Percentiles rank a stretch among this genome's conserved stretches.
Evolutionary conservation across 2,797 vertebrate genomes (phyloP).

Genomic region (Cyclopterus lumpus): DNA sequence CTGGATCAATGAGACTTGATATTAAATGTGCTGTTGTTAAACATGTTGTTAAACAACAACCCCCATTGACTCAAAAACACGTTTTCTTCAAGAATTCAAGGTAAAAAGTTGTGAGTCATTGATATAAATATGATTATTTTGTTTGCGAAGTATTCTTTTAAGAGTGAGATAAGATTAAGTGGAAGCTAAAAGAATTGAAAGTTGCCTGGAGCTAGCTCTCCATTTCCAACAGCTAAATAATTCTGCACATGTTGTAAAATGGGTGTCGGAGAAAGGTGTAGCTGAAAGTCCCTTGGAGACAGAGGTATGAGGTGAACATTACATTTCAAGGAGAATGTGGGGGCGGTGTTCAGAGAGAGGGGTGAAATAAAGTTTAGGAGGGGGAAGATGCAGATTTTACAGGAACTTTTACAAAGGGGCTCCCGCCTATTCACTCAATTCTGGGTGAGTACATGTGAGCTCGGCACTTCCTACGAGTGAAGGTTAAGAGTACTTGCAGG

Average conservation of each 20-base stretch:
- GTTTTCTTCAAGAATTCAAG: not conserved
- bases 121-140: not conserved
- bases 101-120: not conserved
- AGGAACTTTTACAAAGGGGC: slow-evolving; percentile 9
- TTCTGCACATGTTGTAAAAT: slow-evolving; percentile 16
- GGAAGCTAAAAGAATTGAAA: slow-evolving; percentile 10
- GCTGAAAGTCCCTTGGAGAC: slow-evolving; percentile 12
- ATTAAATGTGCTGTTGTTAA: not conserved
- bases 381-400: slow-evolving; percentile 4
- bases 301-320: slow-evolving; percentile 30
- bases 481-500: slow-evolving; percentile 23
- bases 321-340: slow-evolving; percentile 23
- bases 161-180: slow-evolving; percentile 10
- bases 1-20: not conserved
- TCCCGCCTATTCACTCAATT: slow-evolving; percentile 21
- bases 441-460: slow-evolving; percentile 3
- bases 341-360: not conserved
- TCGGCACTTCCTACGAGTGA: slow-evolving; percentile 15
- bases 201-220: slow-evolving; percentile 23
- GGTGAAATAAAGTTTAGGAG: slow-evolving; percentile 22
- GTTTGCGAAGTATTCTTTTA: not conserved
- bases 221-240: slow-evolving; percentile 27
- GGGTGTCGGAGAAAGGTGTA: slow-evolving; percentile 7
- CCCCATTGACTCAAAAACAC: not conserved
- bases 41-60: too few relatives aligned